Evolutionary conservation across 2,113 vertebrate species (phyloP).

Genomic region (Daubentonia madagascariensis): DNA sequence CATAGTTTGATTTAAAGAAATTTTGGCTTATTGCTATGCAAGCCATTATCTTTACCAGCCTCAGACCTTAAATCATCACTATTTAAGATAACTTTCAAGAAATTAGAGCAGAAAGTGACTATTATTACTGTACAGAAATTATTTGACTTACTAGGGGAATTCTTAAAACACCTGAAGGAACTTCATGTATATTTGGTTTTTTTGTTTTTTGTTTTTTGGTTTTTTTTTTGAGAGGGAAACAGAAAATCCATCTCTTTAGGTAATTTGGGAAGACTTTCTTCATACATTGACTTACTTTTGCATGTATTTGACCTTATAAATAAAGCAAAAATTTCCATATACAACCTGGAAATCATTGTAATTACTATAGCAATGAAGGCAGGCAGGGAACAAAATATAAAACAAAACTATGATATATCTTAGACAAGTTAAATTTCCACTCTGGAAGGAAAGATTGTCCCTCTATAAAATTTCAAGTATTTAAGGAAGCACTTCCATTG

Average conservation of each 20-base stretch:
- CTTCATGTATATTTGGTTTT: neutral
- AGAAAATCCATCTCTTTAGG: neutral
- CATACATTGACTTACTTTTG: neutral
- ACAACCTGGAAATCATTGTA: neutral
- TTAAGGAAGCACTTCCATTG: neutral
- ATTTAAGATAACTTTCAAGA: conserved; percentile 13
- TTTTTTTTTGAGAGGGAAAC: neutral
- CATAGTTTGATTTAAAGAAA: neutral
- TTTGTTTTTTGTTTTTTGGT: neutral
- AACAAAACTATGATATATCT: neutral
- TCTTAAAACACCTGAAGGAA: conserved; percentile 17
- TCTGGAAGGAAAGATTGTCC: neutral
- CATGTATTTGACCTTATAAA: neutral
- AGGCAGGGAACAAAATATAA: neutral
- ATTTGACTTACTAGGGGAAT: neutral
- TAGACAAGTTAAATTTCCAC: neutral
- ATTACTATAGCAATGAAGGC: neutral
- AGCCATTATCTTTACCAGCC: neutral
- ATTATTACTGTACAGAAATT: neutral
- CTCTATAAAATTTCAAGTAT: neutral
- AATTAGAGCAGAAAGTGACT: neutral
- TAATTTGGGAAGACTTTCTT: neutral
- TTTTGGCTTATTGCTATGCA: neutral
- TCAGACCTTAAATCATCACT: neutral
- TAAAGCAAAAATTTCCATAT: neutral